A percentile compares a stretch with the other conserved stretches of the same genome.
Conservation (phyloP, 2,888 invertebrate species). For the Euzetes globulus region DNA sequence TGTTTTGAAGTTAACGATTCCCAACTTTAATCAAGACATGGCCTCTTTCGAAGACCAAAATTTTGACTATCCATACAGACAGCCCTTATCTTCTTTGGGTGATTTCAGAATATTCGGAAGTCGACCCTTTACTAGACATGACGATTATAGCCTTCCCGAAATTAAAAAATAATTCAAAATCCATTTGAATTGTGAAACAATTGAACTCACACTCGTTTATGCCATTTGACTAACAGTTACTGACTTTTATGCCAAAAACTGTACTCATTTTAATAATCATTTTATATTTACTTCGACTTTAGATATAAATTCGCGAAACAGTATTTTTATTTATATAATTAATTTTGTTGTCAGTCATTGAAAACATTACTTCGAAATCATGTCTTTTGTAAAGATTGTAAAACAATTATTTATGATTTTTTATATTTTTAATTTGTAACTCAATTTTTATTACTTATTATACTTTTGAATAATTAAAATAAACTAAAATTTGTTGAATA, state of each 20-base stretch:
- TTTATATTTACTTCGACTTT: too few species aligned
- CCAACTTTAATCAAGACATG: slow-evolving; percentile 32
- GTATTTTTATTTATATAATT: not conserved
- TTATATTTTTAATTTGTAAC: not conserved
- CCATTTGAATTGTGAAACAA: not conserved
- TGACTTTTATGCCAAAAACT: slow-evolving; percentile 1
- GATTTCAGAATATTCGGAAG: slow-evolving; percentile 2
- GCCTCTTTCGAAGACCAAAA: slow-evolving; percentile 15
- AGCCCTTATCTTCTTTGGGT: slow-evolving; percentile 1
- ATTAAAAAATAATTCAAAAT: not conserved
- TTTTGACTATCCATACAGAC: slow-evolving; percentile 11
- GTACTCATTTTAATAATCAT: not conserved
- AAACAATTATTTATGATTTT: not conserved
- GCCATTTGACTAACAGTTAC: not conserved
- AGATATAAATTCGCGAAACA: not conserved
- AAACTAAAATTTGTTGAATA: too few species aligned
- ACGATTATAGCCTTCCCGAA: not conserved
- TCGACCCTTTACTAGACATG: not conserved
- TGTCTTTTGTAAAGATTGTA: too few species aligned
- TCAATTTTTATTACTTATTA: too few species aligned
- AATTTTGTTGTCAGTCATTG: not conserved
- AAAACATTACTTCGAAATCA: not conserved
- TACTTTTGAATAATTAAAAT: too few species aligned
- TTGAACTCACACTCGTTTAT: not conserved
- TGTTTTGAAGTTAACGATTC: slow-evolving; percentile 29